Evolutionary conservation across 1,140 invertebrate species (phyloP).

Genomic region (Eumaeus atala): DNA sequence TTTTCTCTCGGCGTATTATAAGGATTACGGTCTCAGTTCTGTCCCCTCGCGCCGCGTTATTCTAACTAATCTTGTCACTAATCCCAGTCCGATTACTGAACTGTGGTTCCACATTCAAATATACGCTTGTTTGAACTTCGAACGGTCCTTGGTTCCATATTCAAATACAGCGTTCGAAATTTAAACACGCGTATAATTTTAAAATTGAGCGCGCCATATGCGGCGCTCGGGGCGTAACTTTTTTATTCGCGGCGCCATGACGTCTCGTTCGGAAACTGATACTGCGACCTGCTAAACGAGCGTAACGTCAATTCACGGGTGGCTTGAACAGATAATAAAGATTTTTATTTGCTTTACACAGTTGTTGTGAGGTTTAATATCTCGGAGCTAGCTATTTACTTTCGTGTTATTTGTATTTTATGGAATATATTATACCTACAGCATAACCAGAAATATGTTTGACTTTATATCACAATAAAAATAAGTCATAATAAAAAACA

Average conservation of each 20-base stretch:
- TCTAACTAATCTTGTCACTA: conserved; percentile 66
- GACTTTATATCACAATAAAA: too few species aligned
- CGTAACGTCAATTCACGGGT: conserved; percentile 45
- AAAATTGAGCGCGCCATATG: conserved; percentile 54
- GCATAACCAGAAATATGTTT: too few species aligned
- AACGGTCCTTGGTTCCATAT: conserved; percentile 28
- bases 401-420: too few species aligned
- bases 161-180: conserved; percentile 54
- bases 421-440: too few species aligned
- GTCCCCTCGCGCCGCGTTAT: conserved; percentile 43
- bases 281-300: conserved; percentile 37
- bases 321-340: conserved; percentile 51
- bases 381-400: too few species aligned
- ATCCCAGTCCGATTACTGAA: conserved; percentile 57
- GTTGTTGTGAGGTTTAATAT: conserved; percentile 19
- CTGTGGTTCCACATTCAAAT: conserved; percentile 33
- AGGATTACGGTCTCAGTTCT: conserved; percentile 38
- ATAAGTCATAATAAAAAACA: too few species aligned
- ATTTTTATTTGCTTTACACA: conserved; percentile 54
- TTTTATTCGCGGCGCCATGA: conserved; percentile 38
- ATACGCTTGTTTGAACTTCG: too few species aligned
- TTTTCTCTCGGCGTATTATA: conserved; percentile 43
- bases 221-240: conserved; percentile 40
- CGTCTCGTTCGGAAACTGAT: conserved; percentile 43
- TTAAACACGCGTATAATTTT: conserved; percentile 68